Conservation (phyloP, 2,797 vertebrate genomes). For the Neosilurus mollespiculum region DNA sequence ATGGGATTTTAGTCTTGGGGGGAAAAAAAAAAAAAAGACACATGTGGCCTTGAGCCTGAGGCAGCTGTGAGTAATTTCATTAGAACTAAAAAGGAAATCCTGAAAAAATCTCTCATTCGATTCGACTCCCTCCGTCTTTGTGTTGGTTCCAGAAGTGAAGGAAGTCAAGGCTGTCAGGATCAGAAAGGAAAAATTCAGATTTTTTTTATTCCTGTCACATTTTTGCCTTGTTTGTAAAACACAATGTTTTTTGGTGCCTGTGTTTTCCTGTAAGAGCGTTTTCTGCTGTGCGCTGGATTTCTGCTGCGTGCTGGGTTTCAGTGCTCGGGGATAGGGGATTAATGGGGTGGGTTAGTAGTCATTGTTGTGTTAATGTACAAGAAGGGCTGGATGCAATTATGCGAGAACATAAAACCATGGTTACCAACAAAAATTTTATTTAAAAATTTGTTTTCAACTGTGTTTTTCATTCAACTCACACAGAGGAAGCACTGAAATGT, state of each 20-base stretch:
- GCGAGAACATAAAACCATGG: conserved; percentile 34
- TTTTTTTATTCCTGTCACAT: too few relatives aligned
- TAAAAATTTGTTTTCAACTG: not conserved
- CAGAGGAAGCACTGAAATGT: conserved; percentile 6
- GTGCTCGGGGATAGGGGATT: conserved; percentile 45
- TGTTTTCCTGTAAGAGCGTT: conserved; percentile 18
- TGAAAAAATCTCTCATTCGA: conserved; percentile 15
- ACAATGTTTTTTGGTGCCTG: not conserved
- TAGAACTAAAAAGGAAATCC: conserved; percentile 43
- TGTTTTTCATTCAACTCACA: conserved; percentile 5
- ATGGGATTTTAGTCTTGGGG: not conserved
- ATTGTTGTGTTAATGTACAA: conserved; percentile 56
- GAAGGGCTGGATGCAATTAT: conserved; percentile 39
- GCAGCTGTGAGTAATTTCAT: conserved; percentile 52
- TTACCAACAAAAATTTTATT: conserved; percentile 10
- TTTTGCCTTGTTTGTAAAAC: too few relatives aligned
- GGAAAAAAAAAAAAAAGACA: not conserved
- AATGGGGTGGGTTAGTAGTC: conserved; percentile 46
- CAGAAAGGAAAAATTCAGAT: not conserved
- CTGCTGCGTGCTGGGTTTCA: conserved; percentile 16
- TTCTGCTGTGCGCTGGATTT: conserved; percentile 25
- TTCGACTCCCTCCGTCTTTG: conserved; percentile 26
- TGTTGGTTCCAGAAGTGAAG: conserved; percentile 16
- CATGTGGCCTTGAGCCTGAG: conserved; percentile 39
- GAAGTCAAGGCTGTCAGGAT: not conserved